Evolutionary conservation across 2,113 vertebrate species (phyloP).

Genomic region (Empidonax alnorum): DNA sequence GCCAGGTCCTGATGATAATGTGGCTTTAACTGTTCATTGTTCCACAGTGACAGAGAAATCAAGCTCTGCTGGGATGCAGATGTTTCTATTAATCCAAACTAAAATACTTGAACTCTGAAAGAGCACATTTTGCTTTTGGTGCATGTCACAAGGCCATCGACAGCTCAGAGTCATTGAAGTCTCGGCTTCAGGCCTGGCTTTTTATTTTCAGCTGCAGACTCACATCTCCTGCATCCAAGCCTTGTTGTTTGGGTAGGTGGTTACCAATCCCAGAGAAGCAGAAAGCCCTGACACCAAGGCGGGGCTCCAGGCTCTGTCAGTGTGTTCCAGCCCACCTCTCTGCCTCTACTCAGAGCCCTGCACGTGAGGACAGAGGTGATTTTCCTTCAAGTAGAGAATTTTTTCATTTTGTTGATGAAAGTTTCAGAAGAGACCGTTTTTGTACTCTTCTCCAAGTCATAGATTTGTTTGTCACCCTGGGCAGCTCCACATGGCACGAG

Average conservation of each 20-base stretch:
- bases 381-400: neutral
- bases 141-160: neutral
- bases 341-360: neutral
- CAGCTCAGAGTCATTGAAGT: neutral
- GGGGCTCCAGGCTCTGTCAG: neutral
- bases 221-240: neutral
- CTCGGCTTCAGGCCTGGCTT: neutral
- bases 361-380: rapidly evolving
- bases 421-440: neutral
- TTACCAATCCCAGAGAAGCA: neutral
- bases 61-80: neutral
- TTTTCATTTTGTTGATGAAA: neutral
- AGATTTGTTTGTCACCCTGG: neutral
- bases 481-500: neutral
- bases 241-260: neutral
- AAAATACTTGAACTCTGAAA: neutral
- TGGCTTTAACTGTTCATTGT: neutral
- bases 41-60: neutral
- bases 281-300: neutral
- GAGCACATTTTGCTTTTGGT: neutral
- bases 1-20: neutral
- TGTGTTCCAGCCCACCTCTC: neutral
- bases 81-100: neutral
- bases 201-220: neutral
- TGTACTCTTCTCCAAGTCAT: neutral